Base-by-base conservation (phyloP, 2,797 vertebrate species). In the Cynopterus sphinx region DNA sequence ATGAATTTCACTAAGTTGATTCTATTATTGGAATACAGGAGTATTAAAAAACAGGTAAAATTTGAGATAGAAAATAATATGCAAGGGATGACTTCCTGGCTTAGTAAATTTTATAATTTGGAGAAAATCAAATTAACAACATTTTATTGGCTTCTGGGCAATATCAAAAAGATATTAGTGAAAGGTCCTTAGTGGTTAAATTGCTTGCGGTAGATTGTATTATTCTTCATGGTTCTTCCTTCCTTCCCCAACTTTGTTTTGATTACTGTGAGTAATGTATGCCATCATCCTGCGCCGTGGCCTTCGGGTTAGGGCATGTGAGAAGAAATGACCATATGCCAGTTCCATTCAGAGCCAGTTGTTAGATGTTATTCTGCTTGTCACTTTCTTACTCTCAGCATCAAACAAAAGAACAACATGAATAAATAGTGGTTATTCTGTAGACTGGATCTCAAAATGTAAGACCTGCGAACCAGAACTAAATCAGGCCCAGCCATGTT, bases 11-110 rank as follows among this genome's bases (percentile, higher is more conserved):
- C 33, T 92, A 92, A 91, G 46, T 73, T 78, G 13, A 85, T 90
- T 68, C 26, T 4, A 82, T 77, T 85, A 17, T 46, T 36, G 8
- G 26, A 13, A 16, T 22, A 86, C 9, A 43, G 8, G 2, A 0
- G 1, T 5, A 82, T 94, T 95, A 59, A 74, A 67, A 96, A 67
- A 57, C 11, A 78, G 93, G 24, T 59, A 90, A 77, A 83, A 65
- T 81, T 71, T 74, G 13, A 71, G 6, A 55, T 55, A 16, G 24
- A 83, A 88, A 93, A 65, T 39, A 74, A 88, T 95, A 81, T 39
- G 6, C 6, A 68, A 82, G 33, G 2, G 0, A 49, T 85, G 21
- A 79, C 39, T 88, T 86, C 10, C 65, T 91, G 6, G 43, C 11
- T 79, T 67, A 55, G 12, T 28, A 33, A 53, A 49, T 53, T n/a